Base-by-base conservation (phyloP, 2,888 invertebrate species). In the Drosophila meridionalis region DNA sequence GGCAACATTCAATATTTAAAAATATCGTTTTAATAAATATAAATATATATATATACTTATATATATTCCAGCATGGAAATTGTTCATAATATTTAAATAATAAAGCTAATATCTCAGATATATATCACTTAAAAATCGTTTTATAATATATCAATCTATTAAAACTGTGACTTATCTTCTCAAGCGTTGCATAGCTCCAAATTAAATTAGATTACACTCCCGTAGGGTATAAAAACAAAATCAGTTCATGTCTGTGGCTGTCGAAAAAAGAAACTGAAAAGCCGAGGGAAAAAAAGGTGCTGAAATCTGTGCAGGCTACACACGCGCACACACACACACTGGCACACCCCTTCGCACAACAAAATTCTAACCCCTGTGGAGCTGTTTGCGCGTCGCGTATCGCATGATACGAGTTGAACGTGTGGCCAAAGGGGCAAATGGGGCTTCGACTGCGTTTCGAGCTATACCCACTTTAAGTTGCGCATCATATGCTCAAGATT, bases 271-370 rank as follows among this genome's bases (percentile, higher is more conserved):
- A 47, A 47, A 20, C 40, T 56, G 5, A 34, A 26, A 32, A 52
- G n/a, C 40, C 50, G 26, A 30, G 30, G 20, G 8, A 30, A 60
- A 69, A 80, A 69, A 82, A 73, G 70, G 79, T 72, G 80, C 66
- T 75, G 76, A 80, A 84, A 84, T 84, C 84, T 86, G 83, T 80
- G 86, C 88, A 69, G 60, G 50, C 69, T 68, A 48, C 20, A 20
- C 20, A 20, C 20, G 20, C 26, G 42, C 47, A 56, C 55, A 28
- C 38, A 30, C 4, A 30, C 32, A 20, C 20, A n/a, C 20, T 26
- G 32, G 4, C 42, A 14, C 14, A 45, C 30, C 36, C 38, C 42
- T 43, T 34, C 26, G 20, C 48, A 20, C 30, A 48, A 26, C 48
- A 40, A 32, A 48, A 66, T 40, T 38, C 34, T 55, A 53, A 28